Base-by-base conservation (phyloP, 2,113 vertebrate species). In the Lampris megalopsis region DNA sequence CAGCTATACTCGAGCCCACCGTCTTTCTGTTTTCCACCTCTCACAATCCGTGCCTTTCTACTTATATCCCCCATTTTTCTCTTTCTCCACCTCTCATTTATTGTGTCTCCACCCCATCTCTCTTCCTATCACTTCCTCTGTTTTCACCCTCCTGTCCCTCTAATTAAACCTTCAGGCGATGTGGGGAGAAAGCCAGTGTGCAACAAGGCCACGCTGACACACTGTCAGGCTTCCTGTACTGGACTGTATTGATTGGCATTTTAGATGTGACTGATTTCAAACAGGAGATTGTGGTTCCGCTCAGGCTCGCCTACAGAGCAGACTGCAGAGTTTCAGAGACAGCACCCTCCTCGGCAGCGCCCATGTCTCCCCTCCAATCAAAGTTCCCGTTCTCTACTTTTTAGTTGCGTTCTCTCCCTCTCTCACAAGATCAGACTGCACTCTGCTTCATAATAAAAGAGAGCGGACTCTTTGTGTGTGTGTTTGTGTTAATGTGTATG, bases 221-320 rank as follows among this genome's bases (percentile, higher is more conserved):
- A 45, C 61, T 53, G 37, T 70, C 50, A 57, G 57, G 38, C 54
- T 10, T 1, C 49, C 75, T 49, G 24, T 24, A 71, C 38, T 36
- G 13, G 0, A 2, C 48, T 64, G 9, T 43, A 71, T 63, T 10
- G 77, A 83, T 77, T 49, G 65, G 60, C 68, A 58, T n/a, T n/a
- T 68, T 59, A 73, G 36, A 73, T 71, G 50, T 24, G 68, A 73
- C 68, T 61, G 63, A 75, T 43, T 69, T 73, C 56, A 79, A 71
- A 71, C 63, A 7, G 8, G 40, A 61, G 38, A 49, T 10, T 57
- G 52, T 45, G 65, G 43, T 58, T 66, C 48, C 53, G 53, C 68
- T 75, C 41, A 54, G 53, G 4, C 41, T 54, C 42, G 2, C 6
- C 4, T 5, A 0, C 13, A 78, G 36, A 59, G 36, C 24, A 24